A percentile compares a stretch with the other conserved stretches of the same genome.
These are phyloP conservation scores for Copidosoma floridanum DNA, from an alignment of 1,140 invertebrate genomes.

Conservation along the genomic window DNA sequence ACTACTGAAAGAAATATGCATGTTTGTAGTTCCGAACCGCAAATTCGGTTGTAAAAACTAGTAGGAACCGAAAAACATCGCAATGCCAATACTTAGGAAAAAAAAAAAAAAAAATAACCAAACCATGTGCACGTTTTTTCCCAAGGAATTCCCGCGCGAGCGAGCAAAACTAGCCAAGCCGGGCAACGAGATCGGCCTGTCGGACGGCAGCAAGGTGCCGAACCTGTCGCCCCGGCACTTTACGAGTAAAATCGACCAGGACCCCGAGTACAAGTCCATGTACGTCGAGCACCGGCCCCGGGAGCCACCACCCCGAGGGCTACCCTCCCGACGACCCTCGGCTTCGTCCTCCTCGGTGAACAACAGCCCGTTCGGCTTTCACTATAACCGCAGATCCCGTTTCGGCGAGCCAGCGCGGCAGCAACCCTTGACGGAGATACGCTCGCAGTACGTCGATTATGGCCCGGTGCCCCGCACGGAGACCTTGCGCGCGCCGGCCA, in stretches of 20 bases:
- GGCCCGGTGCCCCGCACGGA: slow-evolving; percentile 40
- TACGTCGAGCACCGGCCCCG: slow-evolving; percentile 41
- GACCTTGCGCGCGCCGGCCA: slow-evolving; percentile 43
- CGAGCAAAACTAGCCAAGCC: slow-evolving; percentile 45
- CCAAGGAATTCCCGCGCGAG: slow-evolving; percentile 49
- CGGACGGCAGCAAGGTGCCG: slow-evolving; percentile 47
- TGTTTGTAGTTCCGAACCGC: too few relatives aligned
- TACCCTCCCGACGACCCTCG: slow-evolving; percentile 29
- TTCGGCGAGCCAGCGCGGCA: slow-evolving; percentile 8
- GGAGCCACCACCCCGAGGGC: slow-evolving; percentile 37
- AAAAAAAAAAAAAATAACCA: neutral
- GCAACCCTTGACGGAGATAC: slow-evolving; percentile 40
- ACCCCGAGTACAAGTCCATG: slow-evolving; percentile 53
- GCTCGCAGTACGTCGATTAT: slow-evolving; percentile 43
- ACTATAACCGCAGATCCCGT: neutral
- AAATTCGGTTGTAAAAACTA: too few relatives aligned
- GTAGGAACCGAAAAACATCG: too few relatives aligned
- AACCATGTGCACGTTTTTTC: neutral
- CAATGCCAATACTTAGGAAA: too few relatives aligned
- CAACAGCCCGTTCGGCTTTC: slow-evolving; percentile 22
- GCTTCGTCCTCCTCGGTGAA: slow-evolving; percentile 31
- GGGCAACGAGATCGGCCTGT: slow-evolving; percentile 48
- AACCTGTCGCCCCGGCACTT: slow-evolving; percentile 30
- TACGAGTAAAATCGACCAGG: slow-evolving; percentile 48
- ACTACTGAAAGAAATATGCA: too few relatives aligned